phyloP scores from a whole-genome alignment of 2,888 invertebrate genomes.

The Coleophora flavipennella region DNA sequence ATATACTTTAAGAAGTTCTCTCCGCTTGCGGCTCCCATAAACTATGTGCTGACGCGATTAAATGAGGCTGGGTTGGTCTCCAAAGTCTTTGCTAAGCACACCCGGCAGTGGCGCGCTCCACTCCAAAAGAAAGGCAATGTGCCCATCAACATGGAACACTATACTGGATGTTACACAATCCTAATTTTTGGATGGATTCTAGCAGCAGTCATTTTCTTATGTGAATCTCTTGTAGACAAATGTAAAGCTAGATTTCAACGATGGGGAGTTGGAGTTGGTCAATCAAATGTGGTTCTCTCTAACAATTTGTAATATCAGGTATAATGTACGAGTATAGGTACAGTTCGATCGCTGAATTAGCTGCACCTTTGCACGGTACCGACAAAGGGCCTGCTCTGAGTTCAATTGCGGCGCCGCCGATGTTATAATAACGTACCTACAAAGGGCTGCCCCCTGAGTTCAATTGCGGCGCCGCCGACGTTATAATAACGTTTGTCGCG shows the following conservation, averaged over 20 bases:
- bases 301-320: too few relatives aligned
- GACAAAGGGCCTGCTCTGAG: too few relatives aligned
- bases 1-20: constrained; percentile 53
- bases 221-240: constrained; percentile 31
- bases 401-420: too few relatives aligned
- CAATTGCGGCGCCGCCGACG: too few relatives aligned
- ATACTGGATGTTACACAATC: constrained; percentile 42
- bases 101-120: constrained; percentile 2
- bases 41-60: constrained; percentile 32
- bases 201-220: constrained; percentile 31
- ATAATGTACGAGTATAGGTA: too few relatives aligned
- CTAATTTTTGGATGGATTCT: constrained; percentile 39
- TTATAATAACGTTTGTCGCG: too few relatives aligned
- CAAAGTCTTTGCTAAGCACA: constrained; percentile 34
- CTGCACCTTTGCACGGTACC: too few relatives aligned
- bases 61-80: constrained; percentile 37
- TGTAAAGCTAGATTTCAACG: constrained; percentile 2
- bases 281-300: too few relatives aligned
- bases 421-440: too few relatives aligned
- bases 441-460: too few relatives aligned
- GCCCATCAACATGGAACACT: constrained; percentile 39
- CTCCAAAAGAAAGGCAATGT: constrained; percentile 17
- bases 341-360: too few relatives aligned
- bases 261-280: too few relatives aligned
- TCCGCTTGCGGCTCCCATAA: constrained; percentile 31